phyloP scores from a whole-genome alignment of 2,797 vertebrate species.

The Eidolon dupreanum region DNA sequence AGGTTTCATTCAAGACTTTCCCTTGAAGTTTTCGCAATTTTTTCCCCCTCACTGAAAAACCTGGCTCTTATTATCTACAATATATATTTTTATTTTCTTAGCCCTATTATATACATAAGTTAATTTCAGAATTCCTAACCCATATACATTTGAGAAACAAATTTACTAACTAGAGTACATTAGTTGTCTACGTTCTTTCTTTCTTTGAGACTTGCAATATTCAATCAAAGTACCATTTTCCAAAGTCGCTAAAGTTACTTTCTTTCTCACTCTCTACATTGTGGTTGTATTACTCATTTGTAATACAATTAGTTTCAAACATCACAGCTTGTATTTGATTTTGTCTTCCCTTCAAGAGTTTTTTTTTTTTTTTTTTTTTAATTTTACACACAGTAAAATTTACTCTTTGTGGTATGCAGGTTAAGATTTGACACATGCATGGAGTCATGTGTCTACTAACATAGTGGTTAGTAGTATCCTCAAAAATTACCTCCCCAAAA shows the following conservation, averaged over 20 bases:
- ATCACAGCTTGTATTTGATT: background rate
- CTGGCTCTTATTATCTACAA: background rate
- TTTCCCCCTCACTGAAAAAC: background rate
- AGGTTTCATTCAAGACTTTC: background rate
- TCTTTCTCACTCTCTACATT: background rate
- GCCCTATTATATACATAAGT: background rate
- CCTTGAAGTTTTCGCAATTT: background rate
- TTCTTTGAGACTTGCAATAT: background rate
- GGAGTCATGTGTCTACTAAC: background rate
- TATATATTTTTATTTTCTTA: background rate
- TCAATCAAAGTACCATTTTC: background rate
- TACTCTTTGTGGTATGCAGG: background rate
- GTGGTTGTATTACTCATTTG: background rate
- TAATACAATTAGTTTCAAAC: background rate
- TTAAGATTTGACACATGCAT: background rate
- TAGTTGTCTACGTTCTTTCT: background rate
- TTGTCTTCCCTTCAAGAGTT: background rate
- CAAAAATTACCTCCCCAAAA: background rate
- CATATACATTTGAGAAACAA: background rate
- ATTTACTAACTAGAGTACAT: background rate
- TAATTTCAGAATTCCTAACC: background rate
- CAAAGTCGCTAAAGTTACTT: background rate
- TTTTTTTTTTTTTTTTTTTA: background rate
- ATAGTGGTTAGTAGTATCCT: background rate
- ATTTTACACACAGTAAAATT: background rate